phyloP scores from a whole-genome alignment of 2,888 invertebrate species.

The Oscheius sp. region DNA sequence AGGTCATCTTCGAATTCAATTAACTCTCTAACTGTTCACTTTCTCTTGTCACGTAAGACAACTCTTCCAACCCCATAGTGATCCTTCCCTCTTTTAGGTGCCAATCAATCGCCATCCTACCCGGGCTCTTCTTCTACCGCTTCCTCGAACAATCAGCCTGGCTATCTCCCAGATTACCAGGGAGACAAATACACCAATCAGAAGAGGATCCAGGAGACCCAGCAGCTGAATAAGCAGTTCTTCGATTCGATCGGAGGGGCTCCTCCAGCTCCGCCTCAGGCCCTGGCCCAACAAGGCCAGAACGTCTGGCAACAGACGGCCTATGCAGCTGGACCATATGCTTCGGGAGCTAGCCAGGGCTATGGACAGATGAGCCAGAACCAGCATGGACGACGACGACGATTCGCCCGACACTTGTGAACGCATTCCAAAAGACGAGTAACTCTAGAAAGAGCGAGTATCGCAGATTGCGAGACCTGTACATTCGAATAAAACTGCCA shows the following conservation, averaged over 20 bases:
- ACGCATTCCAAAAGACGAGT: constrained; percentile 1
- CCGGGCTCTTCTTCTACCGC: constrained; percentile 3
- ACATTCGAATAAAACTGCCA: constrained; percentile 35
- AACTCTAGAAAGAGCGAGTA: constrained; percentile 3
- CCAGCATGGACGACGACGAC: constrained; percentile 17
- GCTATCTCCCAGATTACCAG: constrained; percentile 69
- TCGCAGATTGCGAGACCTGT: constrained; percentile 35
- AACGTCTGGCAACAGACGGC: constrained; percentile 24
- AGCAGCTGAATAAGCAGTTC: constrained; percentile 64
- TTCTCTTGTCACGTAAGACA: constrained; percentile 7
- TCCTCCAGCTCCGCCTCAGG: constrained; percentile 56
- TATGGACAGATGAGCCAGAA: no score
- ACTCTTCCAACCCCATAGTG: background rate
- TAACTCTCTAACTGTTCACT: constrained; percentile 20
- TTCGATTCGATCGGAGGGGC: constrained; percentile 66
- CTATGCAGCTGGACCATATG: background rate
- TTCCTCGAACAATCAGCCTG: constrained; percentile 51
- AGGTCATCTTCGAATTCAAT: constrained; percentile 23
- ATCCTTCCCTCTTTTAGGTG: constrained; percentile 12
- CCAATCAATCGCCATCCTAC: background rate
- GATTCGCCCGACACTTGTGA: constrained; percentile 25
- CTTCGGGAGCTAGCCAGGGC: background rate
- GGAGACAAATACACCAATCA: constrained; percentile 67
- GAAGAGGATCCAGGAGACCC: constrained; percentile 63
- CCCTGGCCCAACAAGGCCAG: constrained; percentile 56